Conservation (phyloP, 2,797 vertebrate species). For the Lepilemur ruficaudatus region DNA sequence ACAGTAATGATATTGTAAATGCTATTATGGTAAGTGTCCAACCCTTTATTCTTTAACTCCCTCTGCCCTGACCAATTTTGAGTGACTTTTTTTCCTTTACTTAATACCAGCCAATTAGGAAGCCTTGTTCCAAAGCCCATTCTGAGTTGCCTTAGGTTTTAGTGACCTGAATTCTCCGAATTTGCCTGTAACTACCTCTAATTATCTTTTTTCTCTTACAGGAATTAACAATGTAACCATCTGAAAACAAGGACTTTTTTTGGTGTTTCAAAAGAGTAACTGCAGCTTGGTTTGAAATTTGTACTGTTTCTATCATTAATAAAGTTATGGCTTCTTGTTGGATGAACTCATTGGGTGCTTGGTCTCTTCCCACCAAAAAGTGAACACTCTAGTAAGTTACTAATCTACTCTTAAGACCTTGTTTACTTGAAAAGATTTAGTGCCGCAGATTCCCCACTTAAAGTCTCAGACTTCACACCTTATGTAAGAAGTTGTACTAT, state of each 20-base stretch:
- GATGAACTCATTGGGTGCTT: constrained; percentile 74
- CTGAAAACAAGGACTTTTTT: constrained; percentile 79
- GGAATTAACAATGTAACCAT: constrained; percentile 97
- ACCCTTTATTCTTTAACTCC: background rate
- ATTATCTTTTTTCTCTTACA: constrained; percentile 80
- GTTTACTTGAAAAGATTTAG: background rate
- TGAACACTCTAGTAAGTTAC: background rate
- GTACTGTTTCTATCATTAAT: constrained; percentile 99
- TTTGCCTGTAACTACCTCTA: background rate
- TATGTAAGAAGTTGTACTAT: background rate
- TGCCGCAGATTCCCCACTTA: background rate
- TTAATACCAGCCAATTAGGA: background rate
- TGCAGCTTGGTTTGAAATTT: constrained; percentile 94
- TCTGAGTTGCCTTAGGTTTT: background rate
- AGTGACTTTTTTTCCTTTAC: background rate
- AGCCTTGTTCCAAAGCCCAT: background rate
- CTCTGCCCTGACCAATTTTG: background rate
- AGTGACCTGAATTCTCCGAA: background rate
- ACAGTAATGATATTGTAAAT: constrained; percentile 99
- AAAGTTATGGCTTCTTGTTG: constrained; percentile 95
- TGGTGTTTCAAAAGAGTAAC: constrained; percentile 87
- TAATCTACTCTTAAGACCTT: background rate
- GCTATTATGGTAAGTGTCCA: constrained; percentile 96
- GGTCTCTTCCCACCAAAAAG: background rate
- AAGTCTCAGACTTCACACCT: background rate